Conservation (phyloP, 2,797 vertebrate species). For the Ctenopoma kingsleyae region DNA sequence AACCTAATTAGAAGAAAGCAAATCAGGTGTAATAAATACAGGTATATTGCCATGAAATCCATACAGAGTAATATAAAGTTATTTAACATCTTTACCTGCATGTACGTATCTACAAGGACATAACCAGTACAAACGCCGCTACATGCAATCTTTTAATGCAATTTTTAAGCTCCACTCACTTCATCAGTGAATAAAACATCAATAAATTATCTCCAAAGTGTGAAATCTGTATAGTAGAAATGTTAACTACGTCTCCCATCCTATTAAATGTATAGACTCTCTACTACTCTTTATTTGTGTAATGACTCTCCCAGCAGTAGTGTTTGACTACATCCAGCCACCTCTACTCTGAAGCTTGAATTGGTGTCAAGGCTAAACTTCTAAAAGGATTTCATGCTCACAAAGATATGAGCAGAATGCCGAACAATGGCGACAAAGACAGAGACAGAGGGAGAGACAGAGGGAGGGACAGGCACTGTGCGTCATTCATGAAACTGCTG, state of each 20-base stretch:
- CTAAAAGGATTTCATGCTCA: slow-evolving; percentile 70
- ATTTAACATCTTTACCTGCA: slow-evolving; percentile 1
- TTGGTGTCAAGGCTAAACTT: slow-evolving; percentile 56
- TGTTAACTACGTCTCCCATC: slow-evolving; percentile 10
- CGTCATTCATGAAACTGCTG: slow-evolving; percentile 44
- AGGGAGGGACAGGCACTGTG: slow-evolving; percentile 6
- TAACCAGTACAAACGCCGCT: neutral
- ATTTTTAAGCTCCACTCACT: slow-evolving; percentile 28
- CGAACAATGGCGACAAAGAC: slow-evolving; percentile 61
- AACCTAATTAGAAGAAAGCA: slow-evolving; percentile 83
- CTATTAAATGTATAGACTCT: slow-evolving; percentile 28
- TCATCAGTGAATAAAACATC: slow-evolving; percentile 13
- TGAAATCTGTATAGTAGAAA: slow-evolving; percentile 16
- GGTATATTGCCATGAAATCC: neutral
- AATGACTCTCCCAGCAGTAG: slow-evolving; percentile 30
- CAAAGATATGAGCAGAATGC: slow-evolving; percentile 38
- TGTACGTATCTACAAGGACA: slow-evolving; percentile 1
- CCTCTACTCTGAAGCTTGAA: slow-evolving; percentile 50
- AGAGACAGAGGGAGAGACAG: slow-evolving; percentile 25
- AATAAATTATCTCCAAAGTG: slow-evolving; percentile 9
- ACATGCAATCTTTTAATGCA: too few species aligned
- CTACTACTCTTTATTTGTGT: slow-evolving; percentile 21
- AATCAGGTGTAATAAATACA: slow-evolving; percentile 12
- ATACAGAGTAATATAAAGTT: neutral
- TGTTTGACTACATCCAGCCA: slow-evolving; percentile 36